A percentile compares a stretch with the other conserved stretches of the same genome.
Evolutionary conservation across 2,888 invertebrate species (phyloP).

Genomic region (Diarsia rubi): DNA sequence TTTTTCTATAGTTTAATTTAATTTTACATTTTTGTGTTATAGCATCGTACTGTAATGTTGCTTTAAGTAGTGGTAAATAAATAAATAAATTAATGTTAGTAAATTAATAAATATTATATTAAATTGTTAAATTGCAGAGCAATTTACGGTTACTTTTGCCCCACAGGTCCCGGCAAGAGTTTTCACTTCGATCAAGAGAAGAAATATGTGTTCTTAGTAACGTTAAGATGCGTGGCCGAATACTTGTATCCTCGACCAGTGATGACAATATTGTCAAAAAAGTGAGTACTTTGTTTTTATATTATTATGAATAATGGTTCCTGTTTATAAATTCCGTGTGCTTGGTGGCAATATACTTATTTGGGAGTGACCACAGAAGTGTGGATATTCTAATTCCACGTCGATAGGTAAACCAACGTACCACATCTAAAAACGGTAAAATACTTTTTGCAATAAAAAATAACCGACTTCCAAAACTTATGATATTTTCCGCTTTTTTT

Average conservation of each 20-base stretch:
- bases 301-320: not conserved
- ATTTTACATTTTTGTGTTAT: too few species aligned
- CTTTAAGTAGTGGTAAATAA: too few species aligned
- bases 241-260: conserved; percentile 91
- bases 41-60: too few species aligned
- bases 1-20: too few species aligned
- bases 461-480: too few species aligned
- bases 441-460: too few species aligned
- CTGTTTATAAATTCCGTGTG: not conserved
- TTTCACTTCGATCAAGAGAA: conserved; percentile 90
- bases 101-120: too few species aligned
- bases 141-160: conserved; percentile 50
- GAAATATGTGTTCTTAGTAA: conserved; percentile 89
- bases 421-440: too few species aligned
- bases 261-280: conserved; percentile 87
- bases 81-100: too few species aligned
- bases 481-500: too few species aligned
- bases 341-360: not conserved
- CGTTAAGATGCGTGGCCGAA: conserved; percentile 90
- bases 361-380: not conserved
- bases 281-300: conserved; percentile 74
- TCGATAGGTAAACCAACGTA: too few species aligned
- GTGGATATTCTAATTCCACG: too few species aligned
- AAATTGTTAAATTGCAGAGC: conserved; percentile 13
- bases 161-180: conserved; percentile 89